Evolutionary conservation across 1,140 invertebrate genomes (phyloP), one percentile per base, ranked within the genome.

Genomic region (Myzus persicae): DNA sequence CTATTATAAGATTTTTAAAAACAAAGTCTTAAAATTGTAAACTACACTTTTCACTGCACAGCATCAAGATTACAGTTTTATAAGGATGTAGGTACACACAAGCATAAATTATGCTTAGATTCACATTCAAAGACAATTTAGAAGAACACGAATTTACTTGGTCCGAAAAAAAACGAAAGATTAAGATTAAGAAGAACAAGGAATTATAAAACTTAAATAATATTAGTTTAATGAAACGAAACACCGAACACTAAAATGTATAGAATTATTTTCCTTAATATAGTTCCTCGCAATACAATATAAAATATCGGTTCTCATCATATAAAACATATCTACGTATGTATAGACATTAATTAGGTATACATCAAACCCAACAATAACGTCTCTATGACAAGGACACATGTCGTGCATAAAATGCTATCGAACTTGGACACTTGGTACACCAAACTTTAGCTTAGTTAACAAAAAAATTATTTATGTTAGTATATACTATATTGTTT

Each of bases 361-460:
- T 76, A 8, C 11, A 59, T 31, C 26, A 59, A 59, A 76, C 18
- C 31, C 14, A 76, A n/a, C 11, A 67, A 76, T 76, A 76, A 76
- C 31, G 31, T 76, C 31, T n/a, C n/a, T 1, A 6, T 76, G n/a
- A n/a, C 59, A 67, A 5, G n/a, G 59, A 67, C n/a, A 67, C 59
- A n/a, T n/a, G n/a, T 9, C 20, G 38, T 46, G 14, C 1, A 46
- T 31, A 31, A n/a, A n/a, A 11, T 51, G 5, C 14, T 20, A 36
- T 48, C 2, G 1, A 88, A 51, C 42, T 88, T 88, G 36, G 31
- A n/a, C n/a, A n/a, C n/a, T 18, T 7, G 11, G 2, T 46, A 54
- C 36, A 54, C 14, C 48, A 18, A 90, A 90, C 38, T 90, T 90
- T 67, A 59, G 51, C 38, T 90, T 42, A 90, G 38, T 67, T 36